phyloP scores from a whole-genome alignment of 2,113 vertebrate genomes.

The Myxocyprinus asiaticus region DNA sequence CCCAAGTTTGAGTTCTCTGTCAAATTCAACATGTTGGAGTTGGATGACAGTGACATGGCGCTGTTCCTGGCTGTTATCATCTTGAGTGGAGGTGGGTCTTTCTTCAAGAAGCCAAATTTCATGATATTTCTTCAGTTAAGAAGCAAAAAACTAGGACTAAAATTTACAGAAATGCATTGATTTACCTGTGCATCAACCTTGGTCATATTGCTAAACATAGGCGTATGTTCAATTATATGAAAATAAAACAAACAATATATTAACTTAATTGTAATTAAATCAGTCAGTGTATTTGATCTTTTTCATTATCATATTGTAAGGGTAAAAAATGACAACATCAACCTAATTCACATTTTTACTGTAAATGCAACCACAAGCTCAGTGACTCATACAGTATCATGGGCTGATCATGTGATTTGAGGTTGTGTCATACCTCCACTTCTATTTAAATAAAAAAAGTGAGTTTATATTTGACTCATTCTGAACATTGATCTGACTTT shows the following conservation, averaged over 20 bases:
- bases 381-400: conserved; percentile 8
- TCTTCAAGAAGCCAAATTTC: too few species aligned
- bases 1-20: conserved; percentile 98
- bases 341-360: conserved; percentile 17
- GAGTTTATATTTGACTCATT: conserved; percentile 9
- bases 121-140: too few species aligned
- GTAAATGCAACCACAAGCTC: conserved; percentile 10
- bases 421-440: background rate
- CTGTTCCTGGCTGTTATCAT: conserved; percentile 98
- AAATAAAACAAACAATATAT: too few species aligned
- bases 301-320: too few species aligned
- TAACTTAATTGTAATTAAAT: too few species aligned
- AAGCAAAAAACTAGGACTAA: too few species aligned
- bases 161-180: too few species aligned
- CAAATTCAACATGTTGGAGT: conserved; percentile 96
- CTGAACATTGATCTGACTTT: conserved; percentile 23
- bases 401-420: background rate
- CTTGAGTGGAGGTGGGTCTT: conserved; percentile 90
- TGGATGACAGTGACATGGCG: conserved; percentile 97
- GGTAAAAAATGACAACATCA: background rate
- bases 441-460: background rate
- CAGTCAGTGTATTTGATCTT: too few species aligned
- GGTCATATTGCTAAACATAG: too few species aligned
- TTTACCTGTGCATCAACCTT: too few species aligned
- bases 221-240: too few species aligned